Evolutionary conservation across 2,797 vertebrate genomes (phyloP).

Genomic region (Macropodus opercularis): DNA sequence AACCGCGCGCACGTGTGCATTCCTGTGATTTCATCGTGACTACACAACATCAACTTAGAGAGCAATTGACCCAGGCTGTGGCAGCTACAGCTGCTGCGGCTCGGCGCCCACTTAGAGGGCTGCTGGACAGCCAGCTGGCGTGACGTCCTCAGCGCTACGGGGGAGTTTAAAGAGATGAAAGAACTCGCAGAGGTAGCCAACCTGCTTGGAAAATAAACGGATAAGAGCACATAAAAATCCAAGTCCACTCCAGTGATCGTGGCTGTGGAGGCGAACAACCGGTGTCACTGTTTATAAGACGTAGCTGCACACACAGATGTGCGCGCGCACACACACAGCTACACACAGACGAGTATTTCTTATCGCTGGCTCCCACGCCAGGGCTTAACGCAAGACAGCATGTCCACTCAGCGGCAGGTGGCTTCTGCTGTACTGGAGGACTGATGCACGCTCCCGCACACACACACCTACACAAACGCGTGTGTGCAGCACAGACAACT

Average conservation of each 20-base stretch:
- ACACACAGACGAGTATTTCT: constrained; percentile 61
- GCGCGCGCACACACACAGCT: constrained; percentile 20
- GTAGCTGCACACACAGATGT: constrained; percentile 22
- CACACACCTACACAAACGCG: constrained; percentile 12
- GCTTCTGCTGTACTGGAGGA: constrained; percentile 44
- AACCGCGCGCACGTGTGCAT: constrained; percentile 13
- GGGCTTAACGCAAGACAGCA: constrained; percentile 64
- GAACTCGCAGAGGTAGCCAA: constrained; percentile 48
- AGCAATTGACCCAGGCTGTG: constrained; percentile 62
- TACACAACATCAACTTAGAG: constrained; percentile 59
- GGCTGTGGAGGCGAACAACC: constrained; percentile 18
- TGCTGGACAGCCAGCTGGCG: constrained; percentile 60
- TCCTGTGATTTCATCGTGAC: constrained; percentile 19
- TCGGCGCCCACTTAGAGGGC: constrained; percentile 52
- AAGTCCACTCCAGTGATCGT: constrained; percentile 16
- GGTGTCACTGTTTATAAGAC: constrained; percentile 38
- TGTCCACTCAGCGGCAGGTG: constrained; percentile 71
- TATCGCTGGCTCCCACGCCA: constrained; percentile 78
- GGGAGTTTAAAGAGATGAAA: constrained; percentile 33
- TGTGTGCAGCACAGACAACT: constrained; percentile 53
- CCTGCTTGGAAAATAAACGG: constrained; percentile 57
- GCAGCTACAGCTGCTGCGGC: constrained; percentile 64
- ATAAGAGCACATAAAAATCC: constrained; percentile 31
- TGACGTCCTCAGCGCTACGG: constrained; percentile 36
- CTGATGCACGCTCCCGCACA: constrained; percentile 29